phyloP scores from a whole-genome alignment of 2,888 invertebrate genomes.

The Papilio gigon region DNA sequence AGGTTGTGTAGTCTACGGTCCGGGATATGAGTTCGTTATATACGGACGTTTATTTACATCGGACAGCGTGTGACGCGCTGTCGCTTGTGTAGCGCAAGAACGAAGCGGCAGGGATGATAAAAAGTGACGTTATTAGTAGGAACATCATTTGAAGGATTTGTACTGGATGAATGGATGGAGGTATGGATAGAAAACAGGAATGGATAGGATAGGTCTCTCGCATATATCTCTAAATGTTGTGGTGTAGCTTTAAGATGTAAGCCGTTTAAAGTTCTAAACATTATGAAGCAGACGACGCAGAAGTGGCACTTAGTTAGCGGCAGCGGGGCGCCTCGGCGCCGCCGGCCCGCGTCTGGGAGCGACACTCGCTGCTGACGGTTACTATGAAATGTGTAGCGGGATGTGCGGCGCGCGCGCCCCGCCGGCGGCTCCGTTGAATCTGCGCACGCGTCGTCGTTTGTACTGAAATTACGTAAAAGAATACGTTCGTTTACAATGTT shows the following conservation, averaged over 20 bases:
- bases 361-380: too few relatives aligned
- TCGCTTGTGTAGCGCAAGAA: neutral
- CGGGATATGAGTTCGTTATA: too few relatives aligned
- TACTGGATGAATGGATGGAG: neutral
- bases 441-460: too few relatives aligned
- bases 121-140: neutral
- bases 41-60: too few relatives aligned
- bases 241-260: neutral
- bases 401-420: too few relatives aligned
- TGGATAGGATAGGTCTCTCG: neutral
- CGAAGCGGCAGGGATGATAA: constrained; percentile 23
- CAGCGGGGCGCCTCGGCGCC: too few relatives aligned
- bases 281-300: too few relatives aligned
- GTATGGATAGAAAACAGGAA: neutral
- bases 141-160: neutral
- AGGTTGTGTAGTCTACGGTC: constrained; percentile 16
- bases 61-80: constrained; percentile 34
- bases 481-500: neutral
- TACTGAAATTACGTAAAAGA: too few relatives aligned
- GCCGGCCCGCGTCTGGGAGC: too few relatives aligned
- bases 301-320: too few relatives aligned
- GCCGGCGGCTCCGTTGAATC: too few relatives aligned
- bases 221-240: neutral
- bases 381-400: too few relatives aligned
- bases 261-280: neutral